phyloP scores from a whole-genome alignment of 2,113 vertebrate species.

The Brachirus orientalis region DNA sequence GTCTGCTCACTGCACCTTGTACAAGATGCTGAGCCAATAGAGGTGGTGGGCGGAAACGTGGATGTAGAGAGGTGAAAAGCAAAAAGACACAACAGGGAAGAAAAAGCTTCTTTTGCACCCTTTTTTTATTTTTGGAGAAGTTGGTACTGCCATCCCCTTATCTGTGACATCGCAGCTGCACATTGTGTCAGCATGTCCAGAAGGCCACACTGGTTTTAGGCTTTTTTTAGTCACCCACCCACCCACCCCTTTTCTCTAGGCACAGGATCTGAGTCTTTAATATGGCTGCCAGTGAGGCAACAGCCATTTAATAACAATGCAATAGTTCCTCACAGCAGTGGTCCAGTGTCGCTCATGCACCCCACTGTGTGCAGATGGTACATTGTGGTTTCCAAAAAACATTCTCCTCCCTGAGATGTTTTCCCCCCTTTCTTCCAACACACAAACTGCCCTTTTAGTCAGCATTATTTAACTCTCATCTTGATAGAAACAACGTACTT shows the following conservation, averaged over 20 bases:
- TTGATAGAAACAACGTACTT: constrained; percentile 47
- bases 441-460: constrained; percentile 38
- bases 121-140: constrained; percentile 38
- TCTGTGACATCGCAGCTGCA: constrained; percentile 65
- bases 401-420: constrained; percentile 55
- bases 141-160: constrained; percentile 54
- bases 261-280: constrained; percentile 75
- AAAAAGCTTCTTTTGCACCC: constrained; percentile 21
- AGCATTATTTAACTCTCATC: constrained; percentile 55
- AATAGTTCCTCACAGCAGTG: constrained; percentile 80
- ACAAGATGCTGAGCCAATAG: constrained; percentile 55
- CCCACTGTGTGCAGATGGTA: constrained; percentile 82
- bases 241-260: constrained; percentile 36
- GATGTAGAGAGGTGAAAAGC: constrained; percentile 36
- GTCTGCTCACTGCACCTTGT: constrained; percentile 49
- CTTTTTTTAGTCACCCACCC: background rate
- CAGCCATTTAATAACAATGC: constrained; percentile 83
- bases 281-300: constrained; percentile 80
- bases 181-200: constrained; percentile 66
- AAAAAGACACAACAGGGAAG: background rate
- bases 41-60: constrained; percentile 44
- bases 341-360: constrained; percentile 74
- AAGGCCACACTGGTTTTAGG: constrained; percentile 48
- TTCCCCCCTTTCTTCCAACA: constrained; percentile 22
- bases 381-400: constrained; percentile 76